Conservation (phyloP, 1,140 invertebrate species). For the Eupeodes corollae region DNA sequence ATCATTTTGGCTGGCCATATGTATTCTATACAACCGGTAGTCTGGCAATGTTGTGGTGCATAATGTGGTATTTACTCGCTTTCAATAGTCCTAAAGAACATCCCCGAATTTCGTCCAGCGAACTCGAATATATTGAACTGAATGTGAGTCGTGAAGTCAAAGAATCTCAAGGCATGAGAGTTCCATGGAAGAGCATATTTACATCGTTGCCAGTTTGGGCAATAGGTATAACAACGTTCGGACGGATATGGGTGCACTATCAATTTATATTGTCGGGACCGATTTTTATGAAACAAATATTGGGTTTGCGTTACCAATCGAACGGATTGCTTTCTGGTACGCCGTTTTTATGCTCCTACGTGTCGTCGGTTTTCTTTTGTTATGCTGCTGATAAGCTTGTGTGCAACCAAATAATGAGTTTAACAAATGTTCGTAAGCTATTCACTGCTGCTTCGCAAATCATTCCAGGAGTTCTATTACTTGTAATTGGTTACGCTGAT, state of each 20-base stretch:
- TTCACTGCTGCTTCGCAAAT: constrained; percentile 60
- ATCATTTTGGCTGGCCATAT: constrained; percentile 50
- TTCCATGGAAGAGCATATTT: constrained; percentile 67
- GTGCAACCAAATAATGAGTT: constrained; percentile 43
- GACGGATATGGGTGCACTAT: constrained; percentile 61
- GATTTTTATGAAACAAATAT: constrained; percentile 58
- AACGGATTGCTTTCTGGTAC: constrained; percentile 55
- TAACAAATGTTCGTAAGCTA: constrained; percentile 55
- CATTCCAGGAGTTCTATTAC: constrained; percentile 52
- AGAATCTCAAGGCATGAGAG: constrained; percentile 30
- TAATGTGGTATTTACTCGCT: constrained; percentile 64
- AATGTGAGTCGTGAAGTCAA: constrained; percentile 43
- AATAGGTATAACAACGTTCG: constrained; percentile 61
- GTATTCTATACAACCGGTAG: constrained; percentile 61
- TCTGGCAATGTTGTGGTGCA: constrained; percentile 50
- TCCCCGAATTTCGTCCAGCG: constrained; percentile 57
- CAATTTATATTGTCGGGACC: constrained; percentile 58
- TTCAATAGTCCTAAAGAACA: constrained; percentile 61
- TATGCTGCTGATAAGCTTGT: constrained; percentile 56
- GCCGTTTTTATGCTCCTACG: constrained; percentile 57
- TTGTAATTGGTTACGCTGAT: constrained; percentile 54
- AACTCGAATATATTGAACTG: constrained; percentile 57
- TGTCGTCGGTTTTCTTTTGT: constrained; percentile 58
- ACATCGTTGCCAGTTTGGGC: constrained; percentile 70
- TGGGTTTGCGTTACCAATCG: constrained; percentile 56